phyloP scores from a whole-genome alignment of 2,113 vertebrate genomes.

The Sula dactylatra region DNA sequence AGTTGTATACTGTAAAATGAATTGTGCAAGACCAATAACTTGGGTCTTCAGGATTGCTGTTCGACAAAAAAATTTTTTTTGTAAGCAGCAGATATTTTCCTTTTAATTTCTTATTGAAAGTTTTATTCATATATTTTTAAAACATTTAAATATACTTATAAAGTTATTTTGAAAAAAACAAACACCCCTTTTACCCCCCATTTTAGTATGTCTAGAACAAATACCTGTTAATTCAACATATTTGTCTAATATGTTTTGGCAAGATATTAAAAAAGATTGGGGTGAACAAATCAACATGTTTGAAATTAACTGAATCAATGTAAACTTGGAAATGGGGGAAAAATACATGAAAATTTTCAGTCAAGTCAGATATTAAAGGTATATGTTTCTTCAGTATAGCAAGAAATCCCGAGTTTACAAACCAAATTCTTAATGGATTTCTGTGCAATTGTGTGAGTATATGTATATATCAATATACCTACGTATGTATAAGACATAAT shows the following conservation, averaged over 20 bases:
- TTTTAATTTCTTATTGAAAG: not conserved
- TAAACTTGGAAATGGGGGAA: not conserved
- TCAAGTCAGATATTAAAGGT: not conserved
- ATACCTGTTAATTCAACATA: not conserved
- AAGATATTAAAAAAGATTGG: not conserved
- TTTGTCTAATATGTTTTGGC: not conserved
- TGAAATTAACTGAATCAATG: not conserved
- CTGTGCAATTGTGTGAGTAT: not conserved
- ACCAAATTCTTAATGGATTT: not conserved
- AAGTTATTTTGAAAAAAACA: not conserved
- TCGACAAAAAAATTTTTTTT: not conserved
- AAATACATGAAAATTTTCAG: not conserved
- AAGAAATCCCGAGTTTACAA: not conserved
- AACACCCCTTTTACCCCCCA: too few relatives aligned
- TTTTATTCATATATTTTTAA: not conserved
- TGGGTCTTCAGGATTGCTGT: not conserved
- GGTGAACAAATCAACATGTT: not conserved
- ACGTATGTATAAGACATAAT: fast-evolving
- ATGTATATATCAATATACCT: not conserved
- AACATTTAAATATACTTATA: not conserved
- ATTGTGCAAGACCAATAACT: not conserved
- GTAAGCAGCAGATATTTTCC: not conserved
- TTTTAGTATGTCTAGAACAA: not conserved
- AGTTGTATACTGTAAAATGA: not conserved
- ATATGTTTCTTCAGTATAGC: not conserved